A percentile compares a stretch with the other conserved stretches of the same genome.
phyloP scores from a whole-genome alignment of 2,113 vertebrate species.

The Aphelocoma coerulescens region DNA sequence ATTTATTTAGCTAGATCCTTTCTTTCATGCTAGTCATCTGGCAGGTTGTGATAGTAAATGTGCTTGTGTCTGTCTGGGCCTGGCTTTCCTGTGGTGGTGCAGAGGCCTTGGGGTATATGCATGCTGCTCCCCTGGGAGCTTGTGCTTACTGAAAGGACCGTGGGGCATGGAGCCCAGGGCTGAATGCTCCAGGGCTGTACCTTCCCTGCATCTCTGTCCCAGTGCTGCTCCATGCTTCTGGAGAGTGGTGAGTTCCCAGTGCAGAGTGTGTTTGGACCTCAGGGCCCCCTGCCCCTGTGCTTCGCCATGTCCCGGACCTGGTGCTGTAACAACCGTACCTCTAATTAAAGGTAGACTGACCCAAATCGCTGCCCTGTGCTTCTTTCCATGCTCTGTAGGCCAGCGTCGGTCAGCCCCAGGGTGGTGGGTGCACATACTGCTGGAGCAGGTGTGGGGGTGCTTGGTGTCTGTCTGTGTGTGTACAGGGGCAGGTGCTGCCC shows the following conservation, averaged over 20 bases:
- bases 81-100: background rate
- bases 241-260: background rate
- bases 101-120: background rate
- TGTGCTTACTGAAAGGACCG: background rate
- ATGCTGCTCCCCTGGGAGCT: background rate
- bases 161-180: background rate
- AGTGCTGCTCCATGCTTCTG: background rate
- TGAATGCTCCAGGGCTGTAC: background rate
- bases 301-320: background rate
- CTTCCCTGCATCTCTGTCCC: background rate
- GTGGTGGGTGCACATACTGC: background rate
- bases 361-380: conserved; percentile 53
- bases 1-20: conserved; percentile 32
- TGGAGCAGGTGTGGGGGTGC: background rate
- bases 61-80: conserved; percentile 9
- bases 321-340: conserved; percentile 55
- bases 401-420: background rate
- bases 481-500: background rate
- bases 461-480: background rate
- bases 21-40: background rate
- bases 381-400: conserved; percentile 43
- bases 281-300: background rate
- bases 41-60: background rate
- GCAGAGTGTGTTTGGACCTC: background rate
- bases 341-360: conserved; percentile 70